These are phyloP conservation scores for Desoria tigrina DNA, from an alignment of 2,888 invertebrate genomes.

Conservation along the genomic window DNA sequence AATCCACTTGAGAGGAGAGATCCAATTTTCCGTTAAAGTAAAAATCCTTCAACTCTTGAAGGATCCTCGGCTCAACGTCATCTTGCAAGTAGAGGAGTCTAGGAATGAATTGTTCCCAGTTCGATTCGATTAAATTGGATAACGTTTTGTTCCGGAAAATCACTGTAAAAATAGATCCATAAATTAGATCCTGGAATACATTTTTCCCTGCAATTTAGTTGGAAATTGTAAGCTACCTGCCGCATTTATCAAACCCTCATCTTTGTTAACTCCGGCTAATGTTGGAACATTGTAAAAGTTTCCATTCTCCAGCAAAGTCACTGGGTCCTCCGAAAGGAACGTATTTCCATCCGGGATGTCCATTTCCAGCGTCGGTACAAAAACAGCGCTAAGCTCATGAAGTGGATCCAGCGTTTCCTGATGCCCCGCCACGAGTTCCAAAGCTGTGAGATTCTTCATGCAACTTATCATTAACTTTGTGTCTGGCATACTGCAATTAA, in stretches of 20 bases:
- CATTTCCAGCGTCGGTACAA: constrained; percentile 41
- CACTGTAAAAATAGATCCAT: constrained; percentile 15
- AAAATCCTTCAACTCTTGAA: constrained; percentile 25
- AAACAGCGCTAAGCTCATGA: constrained; percentile 14
- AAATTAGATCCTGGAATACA: too few relatives aligned
- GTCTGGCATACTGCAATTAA: constrained; percentile 32
- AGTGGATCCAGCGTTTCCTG: constrained; percentile 25
- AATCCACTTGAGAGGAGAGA: constrained; percentile 25
- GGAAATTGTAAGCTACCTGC: too few relatives aligned
- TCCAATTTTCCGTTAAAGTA: constrained; percentile 20
- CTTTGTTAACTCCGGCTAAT: constrained; percentile 42
- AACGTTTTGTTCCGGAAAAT: constrained; percentile 29
- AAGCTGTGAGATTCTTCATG: constrained; percentile 33
- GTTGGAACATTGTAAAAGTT: constrained; percentile 37
- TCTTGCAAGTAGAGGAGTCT: constrained; percentile 33
- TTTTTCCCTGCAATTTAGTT: too few relatives aligned
- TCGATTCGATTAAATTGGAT: neutral
- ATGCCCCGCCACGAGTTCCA: constrained; percentile 31
- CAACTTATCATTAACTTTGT: constrained; percentile 32
- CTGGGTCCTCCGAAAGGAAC: constrained; percentile 34
- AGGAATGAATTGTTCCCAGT: constrained; percentile 25
- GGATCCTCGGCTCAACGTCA: constrained; percentile 19
- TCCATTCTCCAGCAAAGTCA: constrained; percentile 25
- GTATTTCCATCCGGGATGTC: constrained; percentile 29
- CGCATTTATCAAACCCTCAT: constrained; percentile 40